Percentiles rank a stretch among this genome's conserved stretches.
These are phyloP conservation scores for Hepsetus odoe DNA, from an alignment of 2,113 vertebrate species.

Conservation along the genomic window DNA sequence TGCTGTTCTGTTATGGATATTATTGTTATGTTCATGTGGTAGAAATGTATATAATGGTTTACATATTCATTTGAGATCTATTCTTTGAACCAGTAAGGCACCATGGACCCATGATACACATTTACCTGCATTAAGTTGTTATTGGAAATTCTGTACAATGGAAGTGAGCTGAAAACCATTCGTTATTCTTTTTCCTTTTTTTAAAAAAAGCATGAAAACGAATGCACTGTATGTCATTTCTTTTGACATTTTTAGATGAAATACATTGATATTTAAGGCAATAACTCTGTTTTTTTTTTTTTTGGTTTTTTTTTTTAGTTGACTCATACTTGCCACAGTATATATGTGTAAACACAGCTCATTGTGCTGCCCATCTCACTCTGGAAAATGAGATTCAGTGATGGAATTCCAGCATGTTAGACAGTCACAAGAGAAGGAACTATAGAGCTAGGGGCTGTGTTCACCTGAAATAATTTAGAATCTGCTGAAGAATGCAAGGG, in stretches of 20 bases:
- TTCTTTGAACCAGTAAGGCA: conserved; percentile 47
- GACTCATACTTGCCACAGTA: conserved; percentile 24
- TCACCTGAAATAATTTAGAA: conserved; percentile 27
- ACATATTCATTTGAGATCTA: conserved; percentile 58
- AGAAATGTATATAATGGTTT: conserved; percentile 54
- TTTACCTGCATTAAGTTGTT: conserved; percentile 44
- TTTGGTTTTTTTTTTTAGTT: conserved; percentile 57
- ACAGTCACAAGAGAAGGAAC: background rate
- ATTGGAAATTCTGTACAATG: conserved; percentile 46
- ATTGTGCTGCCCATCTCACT: conserved; percentile 19
- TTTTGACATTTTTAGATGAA: conserved; percentile 61
- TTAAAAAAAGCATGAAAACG: conserved; percentile 64
- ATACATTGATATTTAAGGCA: conserved; percentile 74
- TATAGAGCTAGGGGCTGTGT: conserved; percentile 29
- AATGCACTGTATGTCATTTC: conserved; percentile 60
- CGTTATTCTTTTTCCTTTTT: conserved; percentile 40
- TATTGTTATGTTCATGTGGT: conserved; percentile 60
- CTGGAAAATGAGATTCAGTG: background rate
- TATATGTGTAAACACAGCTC: conserved; percentile 50
- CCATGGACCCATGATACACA: conserved; percentile 48
- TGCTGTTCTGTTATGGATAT: conserved; percentile 68
- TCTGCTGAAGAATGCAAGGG: conserved; percentile 19
- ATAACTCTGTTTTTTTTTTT: conserved; percentile 71
- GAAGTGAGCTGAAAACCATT: conserved; percentile 43
- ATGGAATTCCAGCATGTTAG: conserved; percentile 27